Evolutionary conservation across 2,888 invertebrate genomes (phyloP).

Genomic region (Drosophila villosipedis): DNA sequence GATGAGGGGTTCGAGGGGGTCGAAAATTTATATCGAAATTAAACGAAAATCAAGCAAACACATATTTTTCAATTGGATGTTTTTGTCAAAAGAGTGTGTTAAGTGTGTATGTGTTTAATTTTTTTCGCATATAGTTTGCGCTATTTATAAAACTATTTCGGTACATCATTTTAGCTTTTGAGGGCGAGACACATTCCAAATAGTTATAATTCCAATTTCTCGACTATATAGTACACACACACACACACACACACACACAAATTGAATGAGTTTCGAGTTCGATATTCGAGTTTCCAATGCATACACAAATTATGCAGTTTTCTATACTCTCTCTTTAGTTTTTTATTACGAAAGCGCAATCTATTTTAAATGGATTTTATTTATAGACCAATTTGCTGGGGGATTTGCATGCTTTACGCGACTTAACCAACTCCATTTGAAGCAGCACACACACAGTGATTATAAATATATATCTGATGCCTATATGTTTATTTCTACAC

Average conservation of each 20-base stretch:
- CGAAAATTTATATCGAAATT: slow-evolving; percentile 18
- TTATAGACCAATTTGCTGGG: slow-evolving; percentile 56
- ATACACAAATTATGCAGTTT: slow-evolving; percentile 24
- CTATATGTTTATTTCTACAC: slow-evolving; percentile 15
- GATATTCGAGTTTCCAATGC: slow-evolving; percentile 20
- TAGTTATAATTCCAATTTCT: slow-evolving; percentile 51
- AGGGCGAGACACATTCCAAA: slow-evolving; percentile 37
- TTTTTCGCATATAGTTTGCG: slow-evolving; percentile 63
- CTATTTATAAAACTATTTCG: slow-evolving; percentile 74
- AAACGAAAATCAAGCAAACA: slow-evolving; percentile 24
- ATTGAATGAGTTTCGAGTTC: slow-evolving; percentile 19
- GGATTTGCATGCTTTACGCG: slow-evolving; percentile 39
- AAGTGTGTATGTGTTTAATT: slow-evolving; percentile 33
- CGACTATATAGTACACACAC: slow-evolving; percentile 34
- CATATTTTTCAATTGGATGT: slow-evolving; percentile 32
- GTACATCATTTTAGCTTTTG: slow-evolving; percentile 34
- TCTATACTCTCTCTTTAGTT: slow-evolving; percentile 21
- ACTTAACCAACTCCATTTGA: slow-evolving; percentile 53
- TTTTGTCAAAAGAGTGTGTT: slow-evolving; percentile 36
- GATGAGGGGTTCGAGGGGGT: slow-evolving; percentile 18
- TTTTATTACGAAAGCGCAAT: slow-evolving; percentile 70
- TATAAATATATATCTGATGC: slow-evolving; percentile 7
- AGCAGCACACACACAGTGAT: slow-evolving; percentile 17
- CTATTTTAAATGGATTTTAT: slow-evolving; percentile 54
- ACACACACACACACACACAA: neutral